Base-by-base conservation (phyloP, 2,888 invertebrate genomes). In the Anoplius nigerrimus region DNA sequence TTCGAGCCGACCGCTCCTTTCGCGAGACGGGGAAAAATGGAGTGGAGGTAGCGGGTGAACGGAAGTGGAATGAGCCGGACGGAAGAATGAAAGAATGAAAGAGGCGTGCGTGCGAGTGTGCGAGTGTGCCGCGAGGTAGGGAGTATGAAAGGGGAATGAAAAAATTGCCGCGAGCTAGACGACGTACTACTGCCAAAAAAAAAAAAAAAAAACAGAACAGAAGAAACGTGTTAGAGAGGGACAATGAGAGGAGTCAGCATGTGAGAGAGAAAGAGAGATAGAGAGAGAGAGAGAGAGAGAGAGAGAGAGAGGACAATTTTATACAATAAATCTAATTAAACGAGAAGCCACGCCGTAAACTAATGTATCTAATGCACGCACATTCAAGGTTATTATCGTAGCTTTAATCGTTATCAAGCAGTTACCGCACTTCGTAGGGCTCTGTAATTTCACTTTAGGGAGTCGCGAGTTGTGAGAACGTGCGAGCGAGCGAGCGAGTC, bases 321-420 rank as follows among this genome's bases (percentile, higher is more conserved):
- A 75, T 78, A 83, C 79, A 74, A 80, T 75, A 73, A 24, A 75
- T 72, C 71, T 72, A 77, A 79, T 71, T 65, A 74, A 72, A 71
- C 66, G 75, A 69, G 70, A 74, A 76, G 66, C 62, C 72, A 68
- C 72, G 82, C 78, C 84, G 79, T 80, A 75, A 78, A 73, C 58
- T 80, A 81, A 83, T 80, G 75, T 84, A 87, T 75, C 82, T 83
- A 81, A 82, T 82, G 82, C 86, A 86, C 87, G 81, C 86, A 85
- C 84, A 85, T 86, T 86, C 84, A 85, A 85, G 75, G 80, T 34
- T 84, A 86, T 85, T 86, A 86, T 85, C 83, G 86, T 88, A 88
- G 87, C 86, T 87, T 87, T 87, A 86, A 87, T 87, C 82, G 85
- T 87, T 87, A 87, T 81, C 82, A 73, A 21, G 80, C 86, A 84